Base-by-base conservation (phyloP, 2,113 vertebrate genomes). In the Zapus hudsonius region DNA sequence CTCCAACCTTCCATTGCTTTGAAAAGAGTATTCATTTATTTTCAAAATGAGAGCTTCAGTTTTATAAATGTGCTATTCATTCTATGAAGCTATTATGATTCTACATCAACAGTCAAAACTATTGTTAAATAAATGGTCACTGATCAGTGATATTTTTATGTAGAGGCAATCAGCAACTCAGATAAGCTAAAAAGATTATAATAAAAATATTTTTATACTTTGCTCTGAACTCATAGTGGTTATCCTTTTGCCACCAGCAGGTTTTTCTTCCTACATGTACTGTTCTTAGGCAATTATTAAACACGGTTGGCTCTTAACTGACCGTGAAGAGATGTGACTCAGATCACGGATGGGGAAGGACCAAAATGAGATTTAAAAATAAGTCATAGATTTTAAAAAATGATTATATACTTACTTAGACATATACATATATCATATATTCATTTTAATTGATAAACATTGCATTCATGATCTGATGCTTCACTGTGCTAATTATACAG, bases 211-310 rank as follows among this genome's bases (percentile, higher is more conserved):
- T 76, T 94, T 95, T 73, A 63, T 94, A 81, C 78, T 96, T n/a
- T 11, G 40, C 36, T 91, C 81, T 73, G 40, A 91, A 87, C 55
- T 84, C 33, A 67, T 7, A 55, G 40, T 78, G 31, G 38, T 91
- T 91, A 92, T 47, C 44, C 61, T 94, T 93, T 90, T 89, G 70
- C 42, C 36, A 91, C 20, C 29, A 76, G 81, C 13, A 89, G 72
- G 67, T 82, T 92, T 92, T 64, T 90, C 90, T 94, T 95, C 59
- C 59, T 92, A 59, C 29, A 5, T 67, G 31, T 79, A 63, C 84
- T 95, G 89, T 90, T 92, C 69, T 75, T 86, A 84, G n/a, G 23
- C 44, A 91, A 75, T 96, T 94, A 88, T 91, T 96, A 96, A 86
- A 93, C 70, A 79, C 20, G 66, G n/a, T 40, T 80, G 72, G 38